Base-by-base conservation (phyloP, 2,797 vertebrate genomes). In the Eidolon dupreanum region DNA sequence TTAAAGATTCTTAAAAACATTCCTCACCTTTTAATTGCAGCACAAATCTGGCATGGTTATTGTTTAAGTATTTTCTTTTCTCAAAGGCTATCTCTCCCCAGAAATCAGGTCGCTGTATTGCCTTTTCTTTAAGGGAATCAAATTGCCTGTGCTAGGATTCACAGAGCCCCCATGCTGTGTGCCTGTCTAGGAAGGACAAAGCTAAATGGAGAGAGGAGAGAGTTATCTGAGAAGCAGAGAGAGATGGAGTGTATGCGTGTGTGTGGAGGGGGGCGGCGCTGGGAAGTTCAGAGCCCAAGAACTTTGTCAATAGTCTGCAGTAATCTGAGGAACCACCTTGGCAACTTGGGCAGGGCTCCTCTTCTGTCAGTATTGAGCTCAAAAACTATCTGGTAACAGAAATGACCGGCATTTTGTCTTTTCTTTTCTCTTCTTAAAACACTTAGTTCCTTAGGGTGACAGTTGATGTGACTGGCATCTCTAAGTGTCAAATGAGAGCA, bases 131-230 rank as follows among this genome's bases (percentile, higher is more conserved):
- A 36, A 92, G 84, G 46, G 46, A 33, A n/a, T 55, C 31, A 71
- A 36, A 74, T 61, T 46, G 70, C 51, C 63, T 3, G 0, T 6
- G 73, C 5, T 24, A 17, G 4, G n/a, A 17, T 55, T 38, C 57
- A 65, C 11, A 41, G 82, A 73, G 31, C 17, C 43, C 36, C 59
- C 11, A 0, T 63, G 75, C 75, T 26, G 20, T 24, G 24, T 11
- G n/a, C 68, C 57, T 89, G n/a, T 53, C 97, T 94, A 93, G 46
- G 63, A 83, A 65, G 75, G 68, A 88, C 8, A 88, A 4, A 96
- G 46, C 59, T 65, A 79, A 68, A n/a, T 1, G 15, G 46, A 61
- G 7, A 46, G 78, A 90, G 71, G 81, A 78, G 87, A 87, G 79
- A 85, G 53, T 10, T 36, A 73, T 59, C 31, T 94, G 36, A 3